These are phyloP conservation scores for Petrolisthes cinctipes DNA, from an alignment of 2,888 invertebrate genomes.

Conservation along the genomic window DNA sequence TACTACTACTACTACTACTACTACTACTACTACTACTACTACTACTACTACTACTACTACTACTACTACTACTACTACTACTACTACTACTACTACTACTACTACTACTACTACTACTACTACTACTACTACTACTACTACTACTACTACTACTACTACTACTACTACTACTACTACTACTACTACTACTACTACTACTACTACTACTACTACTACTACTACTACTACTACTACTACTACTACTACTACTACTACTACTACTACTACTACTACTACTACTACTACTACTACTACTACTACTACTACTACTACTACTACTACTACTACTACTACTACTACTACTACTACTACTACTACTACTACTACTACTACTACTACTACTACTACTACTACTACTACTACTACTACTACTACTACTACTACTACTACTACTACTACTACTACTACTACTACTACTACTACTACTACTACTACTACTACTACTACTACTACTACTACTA, in stretches of 20 bases:
- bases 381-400: no score
- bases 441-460: no score
- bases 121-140: background rate
- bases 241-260: constrained; percentile 7
- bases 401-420: no score
- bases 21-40: background rate
- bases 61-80: constrained; percentile 6
- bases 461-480: no score
- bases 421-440: no score
- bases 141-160: background rate
- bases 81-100: background rate
- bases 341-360: no score
- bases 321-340: no score
- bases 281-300: constrained; percentile 12
- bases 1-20: background rate
- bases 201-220: background rate
- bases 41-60: constrained; percentile 14
- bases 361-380: no score
- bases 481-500: background rate
- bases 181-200: background rate
- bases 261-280: constrained; percentile 8
- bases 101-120: constrained; percentile 8
- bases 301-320: no score
- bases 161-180: constrained; percentile 2
- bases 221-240: background rate